A percentile compares a stretch with the other conserved stretches of the same genome.
phyloP scores from a whole-genome alignment of 2,888 invertebrate species.

The Ferdinandea cuprea region DNA sequence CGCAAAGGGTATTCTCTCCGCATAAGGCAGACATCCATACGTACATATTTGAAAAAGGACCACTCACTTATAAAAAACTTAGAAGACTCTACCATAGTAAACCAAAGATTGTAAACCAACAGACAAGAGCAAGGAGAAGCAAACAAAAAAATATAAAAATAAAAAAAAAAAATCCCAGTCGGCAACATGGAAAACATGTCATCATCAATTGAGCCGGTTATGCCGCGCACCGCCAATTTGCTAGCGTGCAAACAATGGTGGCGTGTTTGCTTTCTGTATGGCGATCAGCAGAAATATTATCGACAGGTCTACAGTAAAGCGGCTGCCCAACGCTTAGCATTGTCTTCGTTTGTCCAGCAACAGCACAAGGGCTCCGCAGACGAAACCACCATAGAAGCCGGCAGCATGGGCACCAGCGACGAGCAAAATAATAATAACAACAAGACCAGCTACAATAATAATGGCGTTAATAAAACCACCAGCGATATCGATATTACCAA shows the following conservation, averaged over 20 bases:
- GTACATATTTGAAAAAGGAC: slow-evolving; percentile 15
- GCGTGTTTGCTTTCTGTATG: slow-evolving; percentile 94
- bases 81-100: slow-evolving; percentile 43
- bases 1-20: slow-evolving; percentile 43
- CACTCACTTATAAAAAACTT: slow-evolving; percentile 52
- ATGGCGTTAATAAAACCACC: slow-evolving; percentile 70
- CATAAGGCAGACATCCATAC: slow-evolving; percentile 24
- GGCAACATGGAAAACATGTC: slow-evolving; percentile 80
- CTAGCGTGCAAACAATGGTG: slow-evolving; percentile 94
- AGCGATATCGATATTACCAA: slow-evolving; percentile 62
- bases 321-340: slow-evolving; percentile 84
- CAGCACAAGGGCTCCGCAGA: slow-evolving; percentile 60
- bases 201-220: slow-evolving; percentile 81
- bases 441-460: slow-evolving; percentile 66
- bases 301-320: slow-evolving; percentile 89
- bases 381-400: slow-evolving; percentile 54
- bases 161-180: slow-evolving; percentile 58
- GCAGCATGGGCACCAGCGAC: slow-evolving; percentile 73
- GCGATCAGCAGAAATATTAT: slow-evolving; percentile 93
- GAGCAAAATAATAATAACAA: slow-evolving; percentile 76
- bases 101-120: slow-evolving; percentile 72
- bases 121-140: slow-evolving; percentile 67
- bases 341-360: slow-evolving; percentile 76
- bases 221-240: slow-evolving; percentile 87
- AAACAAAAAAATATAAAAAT: slow-evolving; percentile 63